These are phyloP conservation scores for Leistus spinibarbis DNA, from an alignment of 2,888 invertebrate genomes.

Conservation along the genomic window DNA sequence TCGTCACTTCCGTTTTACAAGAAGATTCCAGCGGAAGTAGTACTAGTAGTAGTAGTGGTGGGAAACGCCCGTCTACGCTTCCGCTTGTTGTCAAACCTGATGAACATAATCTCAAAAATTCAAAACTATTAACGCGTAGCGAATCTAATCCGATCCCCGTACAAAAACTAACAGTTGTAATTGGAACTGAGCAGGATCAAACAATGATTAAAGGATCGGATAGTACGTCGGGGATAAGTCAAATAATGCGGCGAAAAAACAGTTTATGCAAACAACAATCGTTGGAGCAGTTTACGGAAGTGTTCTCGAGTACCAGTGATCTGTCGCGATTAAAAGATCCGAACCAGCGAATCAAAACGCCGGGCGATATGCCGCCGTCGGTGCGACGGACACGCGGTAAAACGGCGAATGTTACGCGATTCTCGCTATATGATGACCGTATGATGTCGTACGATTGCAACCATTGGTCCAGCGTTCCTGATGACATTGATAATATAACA, in stretches of 20 bases:
- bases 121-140: constrained; percentile 29
- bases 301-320: constrained; percentile 73
- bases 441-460: constrained; percentile 74
- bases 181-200: constrained; percentile 20
- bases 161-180: constrained; percentile 36
- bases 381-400: constrained; percentile 72
- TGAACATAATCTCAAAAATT: constrained; percentile 39
- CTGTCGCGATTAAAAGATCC: constrained; percentile 73
- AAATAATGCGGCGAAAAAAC: constrained; percentile 53
- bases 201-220: constrained; percentile 22
- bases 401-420: constrained; percentile 69
- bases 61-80: constrained; percentile 57
- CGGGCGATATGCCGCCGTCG: constrained; percentile 81
- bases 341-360: constrained; percentile 78
- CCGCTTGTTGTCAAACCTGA: constrained; percentile 51
- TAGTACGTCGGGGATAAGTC: constrained; percentile 53
- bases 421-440: constrained; percentile 87
- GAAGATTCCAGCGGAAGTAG: constrained; percentile 43
- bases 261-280: constrained; percentile 68
- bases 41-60: constrained; percentile 46
- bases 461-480: constrained; percentile 57
- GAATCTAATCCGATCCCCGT: constrained; percentile 39
- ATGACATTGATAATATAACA: constrained; percentile 43
- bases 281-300: constrained; percentile 76
- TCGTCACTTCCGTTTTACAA: constrained; percentile 57